Percentiles rank a stretch among this genome's conserved stretches.
Evolutionary conservation across 2,888 invertebrate species (phyloP).

Genomic region (Lordiphosa andalusiaca): DNA sequence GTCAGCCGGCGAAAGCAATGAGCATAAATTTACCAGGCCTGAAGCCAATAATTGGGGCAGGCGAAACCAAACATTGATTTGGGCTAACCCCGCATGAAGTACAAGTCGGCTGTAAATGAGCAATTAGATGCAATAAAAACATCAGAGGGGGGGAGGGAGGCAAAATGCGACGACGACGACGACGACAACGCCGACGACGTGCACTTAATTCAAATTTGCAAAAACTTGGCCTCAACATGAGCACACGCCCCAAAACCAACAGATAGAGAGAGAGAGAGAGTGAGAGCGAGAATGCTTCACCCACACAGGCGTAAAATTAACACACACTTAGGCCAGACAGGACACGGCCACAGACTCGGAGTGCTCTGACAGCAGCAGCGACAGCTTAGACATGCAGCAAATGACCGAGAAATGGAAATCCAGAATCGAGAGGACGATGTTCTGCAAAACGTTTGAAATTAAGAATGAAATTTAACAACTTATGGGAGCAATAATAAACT

Average conservation of each 20-base stretch:
- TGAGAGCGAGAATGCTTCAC: conserved; percentile 8
- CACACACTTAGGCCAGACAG: conserved; percentile 51
- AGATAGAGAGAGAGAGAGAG: conserved; percentile 15
- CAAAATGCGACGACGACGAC: conserved; percentile 13
- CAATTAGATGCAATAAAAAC: conserved; percentile 71
- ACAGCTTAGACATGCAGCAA: conserved; percentile 56
- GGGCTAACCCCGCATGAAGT: conserved; percentile 1
- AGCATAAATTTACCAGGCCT: conserved; percentile 38
- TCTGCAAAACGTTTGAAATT: conserved; percentile 13
- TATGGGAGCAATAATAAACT: too few relatives aligned
- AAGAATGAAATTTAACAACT: too few relatives aligned
- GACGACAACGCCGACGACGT: conserved; percentile 34
- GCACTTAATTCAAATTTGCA: conserved; percentile 72
- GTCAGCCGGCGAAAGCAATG: conserved; percentile 9
- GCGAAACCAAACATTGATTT: conserved; percentile 6
- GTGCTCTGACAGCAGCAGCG: conserved; percentile 30
- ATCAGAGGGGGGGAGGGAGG: conserved; percentile 31
- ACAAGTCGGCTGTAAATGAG: conserved; percentile 57
- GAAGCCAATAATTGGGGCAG: conserved; percentile 49
- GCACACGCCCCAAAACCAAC: conserved; percentile 21
- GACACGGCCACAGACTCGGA: conserved; percentile 5
- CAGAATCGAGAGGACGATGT: conserved; percentile 19
- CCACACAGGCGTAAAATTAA: conserved; percentile 55
- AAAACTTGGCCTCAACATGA: conserved; percentile 63
- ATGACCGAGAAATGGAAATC: conserved; percentile 54